phyloP scores from a whole-genome alignment of 2,888 invertebrate species.

The Drosophila quinaria region DNA sequence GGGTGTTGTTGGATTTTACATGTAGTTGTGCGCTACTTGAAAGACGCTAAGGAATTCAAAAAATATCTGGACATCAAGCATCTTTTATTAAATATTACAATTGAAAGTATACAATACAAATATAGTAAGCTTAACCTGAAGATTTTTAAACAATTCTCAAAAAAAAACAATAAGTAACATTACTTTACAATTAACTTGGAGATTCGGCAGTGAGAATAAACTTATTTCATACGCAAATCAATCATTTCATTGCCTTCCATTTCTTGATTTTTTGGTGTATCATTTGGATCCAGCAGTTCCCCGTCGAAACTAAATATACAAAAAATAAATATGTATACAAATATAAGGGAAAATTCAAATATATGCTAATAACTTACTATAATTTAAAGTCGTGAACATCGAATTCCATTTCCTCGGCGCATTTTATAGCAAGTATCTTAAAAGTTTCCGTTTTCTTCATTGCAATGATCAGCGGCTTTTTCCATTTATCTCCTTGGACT shows the following conservation, averaged over 20 bases:
- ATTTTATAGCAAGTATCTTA: conserved; percentile 80
- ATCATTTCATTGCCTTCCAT: conserved; percentile 84
- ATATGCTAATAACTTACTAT: conserved; percentile 43
- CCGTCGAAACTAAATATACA: conserved; percentile 80
- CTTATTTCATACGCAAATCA: conserved; percentile 66
- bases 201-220: neutral
- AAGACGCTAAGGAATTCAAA: conserved; percentile 30
- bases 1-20: conserved; percentile 41
- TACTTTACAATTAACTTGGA: neutral
- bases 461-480: conserved; percentile 72
- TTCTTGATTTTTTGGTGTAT: conserved; percentile 80
- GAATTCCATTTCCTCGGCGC: conserved; percentile 80
- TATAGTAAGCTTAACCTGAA: neutral
- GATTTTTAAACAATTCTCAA: neutral
- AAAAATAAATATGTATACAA: neutral
- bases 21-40: conserved; percentile 37
- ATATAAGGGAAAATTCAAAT: neutral
- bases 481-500: conserved; percentile 80
- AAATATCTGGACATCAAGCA: conserved; percentile 31
- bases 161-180: neutral
- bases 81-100: neutral
- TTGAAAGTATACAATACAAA: neutral
- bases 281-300: conserved; percentile 72
- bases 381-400: conserved; percentile 51
- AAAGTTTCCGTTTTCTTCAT: conserved; percentile 75